phyloP scores from a whole-genome alignment of 2,888 invertebrate species.

The Agrochola litura region DNA sequence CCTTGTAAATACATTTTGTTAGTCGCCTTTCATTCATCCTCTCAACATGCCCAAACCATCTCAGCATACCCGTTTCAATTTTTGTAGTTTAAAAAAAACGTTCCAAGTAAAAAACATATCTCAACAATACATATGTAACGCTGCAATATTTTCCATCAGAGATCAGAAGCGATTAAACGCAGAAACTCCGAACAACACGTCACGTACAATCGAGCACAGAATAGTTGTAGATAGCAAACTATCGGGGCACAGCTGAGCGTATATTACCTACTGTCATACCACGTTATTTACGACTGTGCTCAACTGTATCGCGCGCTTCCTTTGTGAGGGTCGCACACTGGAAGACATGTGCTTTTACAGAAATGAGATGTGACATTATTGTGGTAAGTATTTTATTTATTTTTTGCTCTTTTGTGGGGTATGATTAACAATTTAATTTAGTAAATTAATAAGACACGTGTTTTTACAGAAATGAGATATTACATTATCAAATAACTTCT shows the following conservation, averaged over 20 bases:
- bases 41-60: too few species aligned
- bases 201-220: conserved; percentile 57
- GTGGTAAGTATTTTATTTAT: conserved; percentile 16
- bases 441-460: conserved; percentile 40
- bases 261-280: conserved; percentile 73
- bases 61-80: too few species aligned
- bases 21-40: too few species aligned
- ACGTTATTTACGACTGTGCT: conserved; percentile 75
- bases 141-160: conserved; percentile 38
- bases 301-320: conserved; percentile 64
- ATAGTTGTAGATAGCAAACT: conserved; percentile 66
- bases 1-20: too few species aligned
- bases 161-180: conserved; percentile 55
- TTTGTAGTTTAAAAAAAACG: too few species aligned
- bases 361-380: conserved; percentile 48
- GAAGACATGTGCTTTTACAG: conserved; percentile 54
- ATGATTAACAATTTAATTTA: not conserved
- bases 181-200: conserved; percentile 52
- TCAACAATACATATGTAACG: not conserved
- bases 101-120: not conserved
- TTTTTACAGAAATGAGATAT: conserved; percentile 48
- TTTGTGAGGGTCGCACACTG: conserved; percentile 46
- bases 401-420: not conserved
- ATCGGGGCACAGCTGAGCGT: conserved; percentile 70
- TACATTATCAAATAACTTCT: too few species aligned